phyloP scores from a whole-genome alignment of 2,888 invertebrate genomes.

The Byasa hedistus region DNA sequence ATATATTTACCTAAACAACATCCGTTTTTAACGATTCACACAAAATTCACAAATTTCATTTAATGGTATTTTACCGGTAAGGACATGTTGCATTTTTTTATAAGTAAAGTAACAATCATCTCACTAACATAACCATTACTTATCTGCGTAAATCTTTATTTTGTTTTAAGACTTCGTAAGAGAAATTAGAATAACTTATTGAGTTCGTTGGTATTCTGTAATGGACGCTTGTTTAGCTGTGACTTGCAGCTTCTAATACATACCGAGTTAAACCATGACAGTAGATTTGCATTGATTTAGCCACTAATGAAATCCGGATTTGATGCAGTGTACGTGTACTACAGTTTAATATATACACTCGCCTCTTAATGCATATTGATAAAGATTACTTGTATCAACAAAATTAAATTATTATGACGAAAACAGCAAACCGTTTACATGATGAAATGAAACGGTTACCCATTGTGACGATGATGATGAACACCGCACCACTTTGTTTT shows the following conservation, averaged over 20 bases:
- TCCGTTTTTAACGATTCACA: no score
- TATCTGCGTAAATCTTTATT: neutral
- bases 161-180: neutral
- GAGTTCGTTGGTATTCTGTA: neutral
- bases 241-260: slow-evolving; percentile 10
- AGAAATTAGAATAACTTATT: neutral
- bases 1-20: no score
- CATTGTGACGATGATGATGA: no score
- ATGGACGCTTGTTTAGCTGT: neutral
- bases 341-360: neutral
- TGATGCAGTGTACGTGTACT: slow-evolving; percentile 10
- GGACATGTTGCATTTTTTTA: no score
- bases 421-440: no score
- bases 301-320: slow-evolving; percentile 43
- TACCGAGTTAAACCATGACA: slow-evolving; percentile 9
- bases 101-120: no score
- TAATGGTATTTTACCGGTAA: no score
- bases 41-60: no score
- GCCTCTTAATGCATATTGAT: slow-evolving; percentile 5
- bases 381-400: neutral
- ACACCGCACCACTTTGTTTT: no score
- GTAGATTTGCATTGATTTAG: slow-evolving; percentile 37
- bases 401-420: neutral
- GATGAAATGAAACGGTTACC: no score
- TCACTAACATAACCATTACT: neutral